A percentile compares a stretch with the other conserved stretches of the same genome.
These are phyloP conservation scores for Artibeus lituratus DNA, from an alignment of 2,797 vertebrate species.

Conservation along the genomic window DNA sequence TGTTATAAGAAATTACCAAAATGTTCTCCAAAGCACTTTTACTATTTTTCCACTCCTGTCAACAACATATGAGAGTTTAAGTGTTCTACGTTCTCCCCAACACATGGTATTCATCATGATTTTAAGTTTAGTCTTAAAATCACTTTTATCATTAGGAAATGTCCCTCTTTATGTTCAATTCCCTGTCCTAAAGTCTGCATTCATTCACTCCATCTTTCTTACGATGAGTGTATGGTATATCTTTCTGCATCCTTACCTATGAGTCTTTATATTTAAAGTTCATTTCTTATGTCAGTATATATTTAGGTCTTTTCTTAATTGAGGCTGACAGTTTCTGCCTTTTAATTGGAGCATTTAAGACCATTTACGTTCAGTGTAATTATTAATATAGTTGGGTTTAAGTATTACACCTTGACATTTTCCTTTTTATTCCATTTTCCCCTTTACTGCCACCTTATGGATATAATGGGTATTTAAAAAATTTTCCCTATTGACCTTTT, in stretches of 20 bases:
- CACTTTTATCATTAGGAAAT: neutral
- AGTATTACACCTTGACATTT: neutral
- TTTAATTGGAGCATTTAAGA: neutral
- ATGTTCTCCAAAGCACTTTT: neutral
- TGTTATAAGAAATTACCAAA: neutral
- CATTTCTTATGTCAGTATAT: neutral
- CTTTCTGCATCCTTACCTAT: neutral
- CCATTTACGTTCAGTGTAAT: neutral
- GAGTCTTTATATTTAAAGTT: neutral
- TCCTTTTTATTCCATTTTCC: neutral
- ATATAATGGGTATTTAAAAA: neutral
- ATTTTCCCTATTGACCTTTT: neutral
- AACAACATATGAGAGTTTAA: neutral
- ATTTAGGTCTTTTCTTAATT: neutral
- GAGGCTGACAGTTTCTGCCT: neutral
- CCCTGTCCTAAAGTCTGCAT: neutral
- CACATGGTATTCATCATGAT: neutral
- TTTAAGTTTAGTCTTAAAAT: slow-evolving; percentile 18
- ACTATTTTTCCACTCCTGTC: neutral
- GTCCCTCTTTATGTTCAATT: neutral
- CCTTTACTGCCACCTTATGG: neutral
- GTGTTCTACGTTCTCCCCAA: neutral
- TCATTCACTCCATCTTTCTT: neutral
- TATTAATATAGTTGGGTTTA: slow-evolving; percentile 3
- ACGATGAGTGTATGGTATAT: neutral